A percentile compares a stretch with the other conserved stretches of the same genome.
Evolutionary conservation across 2,797 vertebrate species (phyloP).

Genomic region (Eremophila alpestris): DNA sequence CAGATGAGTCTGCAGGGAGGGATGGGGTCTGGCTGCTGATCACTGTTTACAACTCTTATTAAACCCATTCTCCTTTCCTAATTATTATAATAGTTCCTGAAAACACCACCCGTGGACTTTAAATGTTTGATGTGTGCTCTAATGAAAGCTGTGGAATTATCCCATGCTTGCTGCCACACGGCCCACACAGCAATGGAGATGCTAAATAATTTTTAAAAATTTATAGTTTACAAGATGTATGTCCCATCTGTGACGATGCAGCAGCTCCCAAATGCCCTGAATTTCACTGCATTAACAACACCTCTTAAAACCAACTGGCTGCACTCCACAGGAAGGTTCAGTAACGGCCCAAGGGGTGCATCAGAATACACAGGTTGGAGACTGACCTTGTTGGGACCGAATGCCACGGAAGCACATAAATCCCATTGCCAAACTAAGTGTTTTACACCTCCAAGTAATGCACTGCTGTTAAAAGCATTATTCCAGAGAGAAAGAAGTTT

Average conservation of each 20-base stretch:
- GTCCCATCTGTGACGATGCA: constrained; percentile 58
- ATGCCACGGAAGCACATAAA: neutral
- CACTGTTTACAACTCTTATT: constrained; percentile 10
- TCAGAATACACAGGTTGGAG: neutral
- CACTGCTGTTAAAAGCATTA: neutral
- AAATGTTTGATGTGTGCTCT: constrained; percentile 35
- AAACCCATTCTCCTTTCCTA: constrained; percentile 15
- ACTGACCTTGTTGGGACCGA: neutral
- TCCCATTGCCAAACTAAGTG: neutral
- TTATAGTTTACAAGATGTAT: constrained; percentile 62
- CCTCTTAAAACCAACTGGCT: constrained; percentile 63
- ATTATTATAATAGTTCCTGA: constrained; percentile 34
- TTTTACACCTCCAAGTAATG: neutral
- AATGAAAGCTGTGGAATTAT: constrained; percentile 32
- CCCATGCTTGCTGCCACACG: constrained; percentile 27
- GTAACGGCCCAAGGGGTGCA: neutral
- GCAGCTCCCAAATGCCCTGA: constrained; percentile 41
- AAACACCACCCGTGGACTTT: constrained; percentile 1
- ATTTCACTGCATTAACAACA: constrained; percentile 54
- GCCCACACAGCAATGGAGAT: constrained; percentile 32
- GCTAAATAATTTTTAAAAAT: constrained; percentile 67
- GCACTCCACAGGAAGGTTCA: constrained; percentile 26
- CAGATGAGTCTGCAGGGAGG: neutral
- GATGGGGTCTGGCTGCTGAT: neutral
- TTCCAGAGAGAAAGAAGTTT: neutral